Evolutionary conservation across 2,888 invertebrate genomes (phyloP).

Genomic region (Ligdia adustata): DNA sequence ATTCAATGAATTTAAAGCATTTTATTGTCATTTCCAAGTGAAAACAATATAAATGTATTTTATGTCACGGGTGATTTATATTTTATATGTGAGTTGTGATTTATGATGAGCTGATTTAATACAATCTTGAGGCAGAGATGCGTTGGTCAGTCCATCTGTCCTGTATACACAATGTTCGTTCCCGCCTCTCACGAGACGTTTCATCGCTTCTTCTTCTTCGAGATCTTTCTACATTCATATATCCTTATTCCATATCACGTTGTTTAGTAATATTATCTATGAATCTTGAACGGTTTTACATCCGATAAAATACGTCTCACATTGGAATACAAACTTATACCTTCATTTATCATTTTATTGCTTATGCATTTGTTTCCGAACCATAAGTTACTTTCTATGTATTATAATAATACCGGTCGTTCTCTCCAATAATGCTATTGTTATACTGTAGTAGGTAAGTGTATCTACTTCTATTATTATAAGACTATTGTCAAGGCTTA

Average conservation of each 20-base stretch:
- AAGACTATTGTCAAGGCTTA: conserved; percentile 17
- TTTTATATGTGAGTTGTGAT: conserved; percentile 80
- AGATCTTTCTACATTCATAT: conserved; percentile 4
- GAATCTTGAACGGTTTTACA: background rate
- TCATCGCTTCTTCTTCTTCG: background rate
- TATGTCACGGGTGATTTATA: conserved; percentile 79
- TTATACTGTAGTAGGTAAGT: conserved; percentile 3
- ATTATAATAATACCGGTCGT: no score
- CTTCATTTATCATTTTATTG: conserved; percentile 7
- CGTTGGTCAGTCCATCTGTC: conserved; percentile 34
- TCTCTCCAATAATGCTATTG: conserved; percentile 22
- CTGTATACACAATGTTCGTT: conserved; percentile 6
- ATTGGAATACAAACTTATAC: conserved; percentile 3
- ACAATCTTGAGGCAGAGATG: conserved; percentile 66
- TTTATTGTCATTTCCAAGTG: conserved; percentile 79
- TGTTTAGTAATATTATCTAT: background rate
- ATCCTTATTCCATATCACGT: background rate
- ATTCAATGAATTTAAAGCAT: conserved; percentile 78
- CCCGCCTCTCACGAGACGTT: conserved; percentile 1
- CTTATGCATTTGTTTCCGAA: conserved; percentile 17
- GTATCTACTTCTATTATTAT: conserved; percentile 13
- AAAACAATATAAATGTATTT: conserved; percentile 83
- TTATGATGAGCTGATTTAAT: conserved; percentile 71
- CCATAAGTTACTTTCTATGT: conserved; percentile 15
- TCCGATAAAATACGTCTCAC: background rate